Base-by-base conservation (phyloP, 1,140 invertebrate genomes). In the Platyura marginata region DNA sequence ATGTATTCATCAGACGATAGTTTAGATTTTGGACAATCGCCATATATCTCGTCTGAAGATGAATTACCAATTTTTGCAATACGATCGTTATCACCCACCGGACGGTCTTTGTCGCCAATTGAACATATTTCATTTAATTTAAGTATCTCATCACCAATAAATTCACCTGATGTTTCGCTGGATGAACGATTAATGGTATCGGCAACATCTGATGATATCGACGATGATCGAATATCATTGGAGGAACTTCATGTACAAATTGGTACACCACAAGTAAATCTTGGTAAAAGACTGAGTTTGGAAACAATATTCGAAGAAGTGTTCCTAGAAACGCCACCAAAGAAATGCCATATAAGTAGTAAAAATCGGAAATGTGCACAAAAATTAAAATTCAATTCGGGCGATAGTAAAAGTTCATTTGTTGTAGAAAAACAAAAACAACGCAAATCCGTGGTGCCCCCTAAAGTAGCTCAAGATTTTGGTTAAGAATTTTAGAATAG, bases 241-340 rank as follows among this genome's bases (percentile, higher is more conserved):
- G 15, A 16, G 5, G 34, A 36, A 10, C 6, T 36, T 36, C 34
- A 36, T 36, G 55, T 55, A 19, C 52, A 57, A 35, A 59, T 59
- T n/a, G 54, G 51, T 41, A 52, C 55, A n/a, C 57, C 55, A 5
- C 42, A 11, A 38, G 11, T 21, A 36, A 21, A 8, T 15, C 25
- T 19, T 32, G 35, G 38, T 8, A 40, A 13, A 37, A 22, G 46
- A 38, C 21, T 47, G 40, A 59, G 47, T 16, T 40, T 59, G 18
- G 57, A 59, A 29, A 59, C 57, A 20, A 59, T 59, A 22, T 59
- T 56, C 39, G 57, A 59, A 42, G 57, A 55, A 5, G 51, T 59
- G 2, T 59, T 59, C n/a, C 42, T 59, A 5, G 45, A 57, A 15
- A 59, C 57, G 1, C 57, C 57, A 15, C 53, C 57, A 4, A 41